Evolutionary conservation across 2,113 vertebrate genomes (phyloP).

Genomic region (Pelecanus crispus): DNA sequence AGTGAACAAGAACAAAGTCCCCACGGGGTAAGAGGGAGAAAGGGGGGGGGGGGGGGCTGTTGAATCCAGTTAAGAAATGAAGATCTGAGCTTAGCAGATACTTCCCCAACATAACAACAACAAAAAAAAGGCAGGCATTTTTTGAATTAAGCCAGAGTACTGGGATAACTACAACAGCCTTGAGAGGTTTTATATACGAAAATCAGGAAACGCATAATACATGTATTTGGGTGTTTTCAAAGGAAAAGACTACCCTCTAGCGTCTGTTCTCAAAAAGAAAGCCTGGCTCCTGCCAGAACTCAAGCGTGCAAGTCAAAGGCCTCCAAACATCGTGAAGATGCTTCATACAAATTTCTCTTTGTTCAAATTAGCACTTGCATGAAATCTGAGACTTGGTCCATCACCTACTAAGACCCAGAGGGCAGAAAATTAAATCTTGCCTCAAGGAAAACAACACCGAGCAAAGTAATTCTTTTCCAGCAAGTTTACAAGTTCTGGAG

Average conservation of each 20-base stretch:
- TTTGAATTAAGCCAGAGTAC: background rate
- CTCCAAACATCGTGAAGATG: background rate
- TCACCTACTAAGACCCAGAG: background rate
- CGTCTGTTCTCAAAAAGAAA: background rate
- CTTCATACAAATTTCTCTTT: background rate
- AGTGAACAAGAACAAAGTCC: background rate
- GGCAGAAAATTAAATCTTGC: background rate
- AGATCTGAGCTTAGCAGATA: background rate
- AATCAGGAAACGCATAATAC: background rate
- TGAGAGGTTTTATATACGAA: background rate
- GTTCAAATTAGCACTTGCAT: background rate
- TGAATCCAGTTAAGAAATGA: background rate
- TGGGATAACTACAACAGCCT: background rate
- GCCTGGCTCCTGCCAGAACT: background rate
- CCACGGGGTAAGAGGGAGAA: background rate
- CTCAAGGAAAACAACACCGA: background rate
- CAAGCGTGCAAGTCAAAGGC: accelerated
- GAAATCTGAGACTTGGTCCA: background rate
- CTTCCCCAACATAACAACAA: background rate
- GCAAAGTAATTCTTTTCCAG: background rate
- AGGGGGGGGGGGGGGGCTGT: background rate
- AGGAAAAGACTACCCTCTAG: constrained; percentile 32
- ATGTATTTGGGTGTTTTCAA: background rate
- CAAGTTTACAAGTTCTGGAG: background rate
- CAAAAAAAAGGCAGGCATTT: background rate